Evolutionary conservation across 2,113 vertebrate genomes (phyloP), one percentile per base, ranked within the genome.

Genomic region (Plecotus auritus): DNA sequence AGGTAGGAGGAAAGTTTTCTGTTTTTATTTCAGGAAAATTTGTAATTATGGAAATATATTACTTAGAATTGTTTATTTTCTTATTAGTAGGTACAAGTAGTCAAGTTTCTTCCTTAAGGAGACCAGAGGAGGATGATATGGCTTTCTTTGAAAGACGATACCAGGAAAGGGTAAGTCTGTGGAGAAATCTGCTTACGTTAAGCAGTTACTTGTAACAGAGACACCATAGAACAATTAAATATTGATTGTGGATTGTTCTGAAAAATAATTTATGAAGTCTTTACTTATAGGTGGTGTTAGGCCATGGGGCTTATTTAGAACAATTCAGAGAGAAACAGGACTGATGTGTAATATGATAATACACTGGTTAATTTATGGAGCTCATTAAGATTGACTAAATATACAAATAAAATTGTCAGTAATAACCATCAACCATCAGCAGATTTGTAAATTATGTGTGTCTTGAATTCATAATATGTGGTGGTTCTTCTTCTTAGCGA

Each of bases 141-240:
- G 97, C 98, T 97, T 98, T 98, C 94, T 99, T 98, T 97, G 98
- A 99, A 98, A 98, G 97, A 74, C 64, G 49, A 26, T 98, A 98
- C 80, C 98, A 98, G 96, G 98, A 99, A 93, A 96, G 69, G 98
- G 98, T 97, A 98, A 97, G 98, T 96, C 61, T 90, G 42, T 95
- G 11, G 47, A 8, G 70, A 95, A 86, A 81, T 90, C 2, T 28
- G 77, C 54, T 91, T 91, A 59, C 32, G 18, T 73, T 88, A 94
- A 89, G 40, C 3, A 76, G 83, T 94, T 97, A n/a, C 11, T 82
- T 90, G 20, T 91, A 84, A 87, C 47, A 89, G 23, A 77, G 45
- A 54, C 10, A 66, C 22, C 76, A 9, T 42, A 45, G 66, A 77
- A 45, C 12, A 22, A 47, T 86, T 69, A 80, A 40, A 5, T 18